phyloP scores from a whole-genome alignment of 2,113 vertebrate genomes.

The Microtus richardsoni region DNA sequence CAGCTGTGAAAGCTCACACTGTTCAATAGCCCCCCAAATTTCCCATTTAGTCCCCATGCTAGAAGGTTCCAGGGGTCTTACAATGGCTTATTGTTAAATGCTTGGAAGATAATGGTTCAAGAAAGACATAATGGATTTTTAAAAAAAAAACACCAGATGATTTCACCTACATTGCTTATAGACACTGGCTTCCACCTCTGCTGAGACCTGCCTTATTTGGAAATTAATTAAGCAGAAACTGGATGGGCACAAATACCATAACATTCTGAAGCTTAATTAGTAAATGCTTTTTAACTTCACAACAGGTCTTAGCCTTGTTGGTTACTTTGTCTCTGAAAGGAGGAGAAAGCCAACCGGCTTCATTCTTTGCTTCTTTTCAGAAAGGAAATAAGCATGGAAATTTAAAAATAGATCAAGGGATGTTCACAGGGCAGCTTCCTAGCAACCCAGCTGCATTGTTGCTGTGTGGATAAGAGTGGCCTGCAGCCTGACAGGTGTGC shows the following conservation, averaged over 20 bases:
- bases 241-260: conserved; percentile 76
- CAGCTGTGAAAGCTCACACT: conserved; percentile 79
- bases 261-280: conserved; percentile 82
- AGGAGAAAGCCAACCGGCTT: conserved; percentile 72
- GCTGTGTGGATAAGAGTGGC: neutral
- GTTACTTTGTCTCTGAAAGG: conserved; percentile 79
- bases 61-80: conserved; percentile 44
- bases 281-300: conserved; percentile 82
- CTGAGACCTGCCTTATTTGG: conserved; percentile 64
- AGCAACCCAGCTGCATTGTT: conserved; percentile 13
- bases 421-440: conserved; percentile 55
- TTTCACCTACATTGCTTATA: conserved; percentile 67
- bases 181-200: conserved; percentile 49
- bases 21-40: conserved; percentile 74
- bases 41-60: conserved; percentile 47
- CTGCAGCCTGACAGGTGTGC: neutral
- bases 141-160: conserved; percentile 30
- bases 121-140: conserved; percentile 38
- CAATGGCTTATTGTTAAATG: conserved; percentile 61
- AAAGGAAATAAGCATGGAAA: conserved; percentile 69
- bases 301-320: conserved; percentile 81
- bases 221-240: conserved; percentile 83
- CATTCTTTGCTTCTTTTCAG: conserved; percentile 62
- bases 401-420: conserved; percentile 84
- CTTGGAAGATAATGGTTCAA: conserved; percentile 58